These are phyloP conservation scores for Lacerta agilis DNA, from an alignment of 2,797 vertebrate species.

Conservation along the genomic window DNA sequence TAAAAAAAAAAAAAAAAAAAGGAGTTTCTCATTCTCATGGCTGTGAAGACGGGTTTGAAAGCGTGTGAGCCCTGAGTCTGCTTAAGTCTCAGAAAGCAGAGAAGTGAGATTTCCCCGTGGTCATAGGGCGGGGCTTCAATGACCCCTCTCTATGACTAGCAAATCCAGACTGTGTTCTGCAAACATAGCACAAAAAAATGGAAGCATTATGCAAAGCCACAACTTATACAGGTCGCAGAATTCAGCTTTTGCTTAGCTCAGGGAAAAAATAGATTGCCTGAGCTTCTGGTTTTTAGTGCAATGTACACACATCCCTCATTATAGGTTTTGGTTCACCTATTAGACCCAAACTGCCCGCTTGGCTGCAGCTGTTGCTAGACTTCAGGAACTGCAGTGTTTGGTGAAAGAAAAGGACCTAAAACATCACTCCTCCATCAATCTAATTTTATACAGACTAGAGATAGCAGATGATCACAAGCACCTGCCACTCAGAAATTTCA, in stretches of 20 bases:
- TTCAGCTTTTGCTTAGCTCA: not conserved
- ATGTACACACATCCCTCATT: not conserved
- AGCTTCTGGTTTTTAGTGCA: not conserved
- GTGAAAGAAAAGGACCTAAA: not conserved
- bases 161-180: not conserved
- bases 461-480: not conserved
- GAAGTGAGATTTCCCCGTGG: not conserved
- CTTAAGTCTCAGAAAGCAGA: not conserved
- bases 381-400: not conserved
- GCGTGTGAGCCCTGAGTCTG: not conserved
- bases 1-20: not conserved
- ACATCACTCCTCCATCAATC: slow-evolving; percentile 3
- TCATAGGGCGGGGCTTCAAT: not conserved
- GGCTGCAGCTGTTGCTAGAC: slow-evolving; percentile 5
- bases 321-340: not conserved
- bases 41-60: not conserved
- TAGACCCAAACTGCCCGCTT: slow-evolving; percentile 7
- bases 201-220: not conserved
- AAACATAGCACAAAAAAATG: not conserved
- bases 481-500: slow-evolving; percentile 7
- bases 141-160: not conserved
- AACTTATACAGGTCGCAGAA: not conserved
- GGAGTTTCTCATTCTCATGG: not conserved
- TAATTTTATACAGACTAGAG: not conserved
- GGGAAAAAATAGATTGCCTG: not conserved